These are phyloP conservation scores for Rhizoglyphus robini DNA, from an alignment of 1,140 invertebrate species.

Conservation along the genomic window DNA sequence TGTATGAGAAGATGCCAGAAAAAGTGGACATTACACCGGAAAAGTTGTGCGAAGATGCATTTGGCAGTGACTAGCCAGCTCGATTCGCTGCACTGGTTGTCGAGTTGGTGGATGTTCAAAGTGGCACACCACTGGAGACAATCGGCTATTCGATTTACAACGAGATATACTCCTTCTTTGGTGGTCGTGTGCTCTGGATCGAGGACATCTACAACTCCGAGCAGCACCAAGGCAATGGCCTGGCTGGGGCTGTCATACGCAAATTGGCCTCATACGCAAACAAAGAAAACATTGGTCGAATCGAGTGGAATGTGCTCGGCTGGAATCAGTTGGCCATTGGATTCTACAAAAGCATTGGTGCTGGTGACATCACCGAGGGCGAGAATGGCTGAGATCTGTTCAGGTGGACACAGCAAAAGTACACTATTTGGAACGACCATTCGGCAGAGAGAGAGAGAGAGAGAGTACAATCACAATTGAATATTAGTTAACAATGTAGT, in stretches of 20 bases:
- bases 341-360: conserved; percentile 44
- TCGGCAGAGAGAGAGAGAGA: too few species aligned
- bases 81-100: neutral
- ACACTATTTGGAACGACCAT: neutral
- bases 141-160: conserved; percentile 7
- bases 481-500: too few species aligned
- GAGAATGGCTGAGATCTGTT: neutral
- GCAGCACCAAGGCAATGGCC: conserved; percentile 44
- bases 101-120: neutral
- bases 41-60: neutral
- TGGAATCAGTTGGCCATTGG: conserved; percentile 58
- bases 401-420: neutral
- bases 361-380: neutral
- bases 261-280: conserved; percentile 50
- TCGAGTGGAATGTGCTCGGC: conserved; percentile 62
- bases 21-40: neutral
- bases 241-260: conserved; percentile 54
- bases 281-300: conserved; percentile 40
- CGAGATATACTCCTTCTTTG: conserved; percentile 43
- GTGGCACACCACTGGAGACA: neutral
- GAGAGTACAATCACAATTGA: too few species aligned
- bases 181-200: conserved; percentile 50
- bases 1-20: neutral
- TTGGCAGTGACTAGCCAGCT: neutral
- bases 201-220: conserved; percentile 68